phyloP scores from a whole-genome alignment of 1,140 invertebrate species.

The Melanaphis sacchari region DNA sequence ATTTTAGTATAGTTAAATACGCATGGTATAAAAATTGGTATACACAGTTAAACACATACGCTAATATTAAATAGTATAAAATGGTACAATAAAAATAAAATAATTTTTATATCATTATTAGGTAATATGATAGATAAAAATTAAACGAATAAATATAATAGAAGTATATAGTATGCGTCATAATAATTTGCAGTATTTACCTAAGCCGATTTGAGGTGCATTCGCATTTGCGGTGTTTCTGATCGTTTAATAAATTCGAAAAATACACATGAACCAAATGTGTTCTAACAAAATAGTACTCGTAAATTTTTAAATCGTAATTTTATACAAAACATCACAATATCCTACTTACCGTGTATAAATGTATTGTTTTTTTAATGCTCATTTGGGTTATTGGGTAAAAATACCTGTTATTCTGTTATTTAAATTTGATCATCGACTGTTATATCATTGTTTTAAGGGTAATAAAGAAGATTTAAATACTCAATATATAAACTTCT shows the following conservation, averaged over 20 bases:
- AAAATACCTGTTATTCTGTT: slow-evolving; percentile 14
- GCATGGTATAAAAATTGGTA: background rate
- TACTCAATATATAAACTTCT: too few relatives aligned
- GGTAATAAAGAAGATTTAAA: background rate
- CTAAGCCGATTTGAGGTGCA: background rate
- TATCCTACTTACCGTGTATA: background rate
- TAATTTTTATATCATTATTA: background rate
- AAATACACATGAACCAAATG: background rate
- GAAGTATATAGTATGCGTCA: background rate
- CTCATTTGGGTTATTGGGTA: background rate
- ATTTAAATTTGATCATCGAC: background rate
- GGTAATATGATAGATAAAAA: background rate
- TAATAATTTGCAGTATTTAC: background rate
- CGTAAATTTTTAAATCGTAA: background rate
- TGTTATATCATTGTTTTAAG: background rate
- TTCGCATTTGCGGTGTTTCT: background rate
- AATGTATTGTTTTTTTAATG: background rate
- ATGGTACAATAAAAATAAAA: background rate
- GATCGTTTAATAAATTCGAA: background rate
- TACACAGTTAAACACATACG: background rate
- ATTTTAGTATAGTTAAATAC: too few relatives aligned
- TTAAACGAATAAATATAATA: background rate
- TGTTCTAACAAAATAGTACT: background rate
- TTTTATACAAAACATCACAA: background rate
- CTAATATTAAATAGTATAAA: background rate